A percentile compares a stretch with the other conserved stretches of the same genome.
phyloP scores from a whole-genome alignment of 2,797 vertebrate species.

The Sebastes hopkinsi region DNA sequence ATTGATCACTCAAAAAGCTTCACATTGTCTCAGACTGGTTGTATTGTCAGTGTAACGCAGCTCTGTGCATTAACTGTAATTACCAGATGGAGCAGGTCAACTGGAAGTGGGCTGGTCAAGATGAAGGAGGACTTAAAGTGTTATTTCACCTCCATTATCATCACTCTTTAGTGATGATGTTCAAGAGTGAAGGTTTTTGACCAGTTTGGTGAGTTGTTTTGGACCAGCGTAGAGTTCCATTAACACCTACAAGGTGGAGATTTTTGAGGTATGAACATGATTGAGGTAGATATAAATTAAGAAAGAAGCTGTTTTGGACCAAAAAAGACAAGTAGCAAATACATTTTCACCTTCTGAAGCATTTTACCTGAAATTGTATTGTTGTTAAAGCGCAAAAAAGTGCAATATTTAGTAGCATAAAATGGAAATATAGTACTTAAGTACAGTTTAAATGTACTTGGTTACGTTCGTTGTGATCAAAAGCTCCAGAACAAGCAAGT shows the following conservation, averaged over 20 bases:
- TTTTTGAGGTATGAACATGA: not conserved
- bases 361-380: not conserved
- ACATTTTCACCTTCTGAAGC: not conserved
- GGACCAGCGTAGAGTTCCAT: not conserved
- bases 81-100: constrained; percentile 39
- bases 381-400: not conserved
- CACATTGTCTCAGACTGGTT: constrained; percentile 37
- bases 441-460: not conserved
- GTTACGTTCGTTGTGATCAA: not conserved
- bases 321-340: not conserved
- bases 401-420: not conserved
- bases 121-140: constrained; percentile 13
- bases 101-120: constrained; percentile 47
- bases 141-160: constrained; percentile 50
- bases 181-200: not conserved
- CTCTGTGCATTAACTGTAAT: constrained; percentile 58
- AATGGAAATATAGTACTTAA: not conserved
- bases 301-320: not conserved
- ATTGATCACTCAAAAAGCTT: constrained; percentile 60
- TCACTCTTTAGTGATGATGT: not conserved
- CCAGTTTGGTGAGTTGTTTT: constrained; percentile 7
- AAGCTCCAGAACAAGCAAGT: not conserved
- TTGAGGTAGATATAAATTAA: not conserved
- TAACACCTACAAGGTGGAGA: not conserved
- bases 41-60: constrained; percentile 38